A percentile compares a stretch with the other conserved stretches of the same genome.
Conservation (phyloP, 2,888 invertebrate genomes). For the Patella caerulea region DNA sequence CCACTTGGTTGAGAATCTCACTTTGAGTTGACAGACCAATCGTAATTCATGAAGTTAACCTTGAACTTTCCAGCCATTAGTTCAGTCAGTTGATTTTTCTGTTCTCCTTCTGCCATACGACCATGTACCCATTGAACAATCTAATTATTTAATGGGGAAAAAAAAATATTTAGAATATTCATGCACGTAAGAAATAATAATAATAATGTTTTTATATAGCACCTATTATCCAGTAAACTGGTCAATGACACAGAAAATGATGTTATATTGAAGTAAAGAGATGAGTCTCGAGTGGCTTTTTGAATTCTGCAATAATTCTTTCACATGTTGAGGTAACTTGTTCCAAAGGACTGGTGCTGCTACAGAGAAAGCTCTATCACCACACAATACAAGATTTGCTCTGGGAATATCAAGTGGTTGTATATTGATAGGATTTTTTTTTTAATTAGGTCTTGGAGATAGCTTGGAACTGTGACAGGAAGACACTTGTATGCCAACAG, state of each 20-base stretch:
- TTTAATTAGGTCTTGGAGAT: no score
- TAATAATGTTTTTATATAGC: background rate
- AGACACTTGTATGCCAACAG: no score
- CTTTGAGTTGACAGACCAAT: conserved; percentile 66
- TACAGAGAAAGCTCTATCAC: no score
- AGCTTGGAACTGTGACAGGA: no score
- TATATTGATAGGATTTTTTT: no score
- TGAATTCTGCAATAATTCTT: no score
- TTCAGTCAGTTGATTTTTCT: conserved; percentile 51
- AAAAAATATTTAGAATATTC: conserved; percentile 2
- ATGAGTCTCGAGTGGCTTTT: background rate
- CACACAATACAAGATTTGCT: no score
- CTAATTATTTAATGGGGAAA: conserved; percentile 37
- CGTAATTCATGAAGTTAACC: conserved; percentile 59
- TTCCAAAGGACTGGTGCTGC: no score
- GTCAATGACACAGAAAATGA: background rate
- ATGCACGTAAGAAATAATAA: background rate
- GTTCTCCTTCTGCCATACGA: conserved; percentile 51
- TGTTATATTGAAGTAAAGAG: background rate
- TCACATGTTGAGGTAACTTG: no score
- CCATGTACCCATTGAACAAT: conserved; percentile 54
- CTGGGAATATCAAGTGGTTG: no score
- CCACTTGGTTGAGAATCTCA: background rate
- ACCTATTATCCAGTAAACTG: background rate
- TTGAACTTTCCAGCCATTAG: conserved; percentile 50